phyloP scores from a whole-genome alignment of 1,140 invertebrate genomes.

The Drosophila sechellia region DNA sequence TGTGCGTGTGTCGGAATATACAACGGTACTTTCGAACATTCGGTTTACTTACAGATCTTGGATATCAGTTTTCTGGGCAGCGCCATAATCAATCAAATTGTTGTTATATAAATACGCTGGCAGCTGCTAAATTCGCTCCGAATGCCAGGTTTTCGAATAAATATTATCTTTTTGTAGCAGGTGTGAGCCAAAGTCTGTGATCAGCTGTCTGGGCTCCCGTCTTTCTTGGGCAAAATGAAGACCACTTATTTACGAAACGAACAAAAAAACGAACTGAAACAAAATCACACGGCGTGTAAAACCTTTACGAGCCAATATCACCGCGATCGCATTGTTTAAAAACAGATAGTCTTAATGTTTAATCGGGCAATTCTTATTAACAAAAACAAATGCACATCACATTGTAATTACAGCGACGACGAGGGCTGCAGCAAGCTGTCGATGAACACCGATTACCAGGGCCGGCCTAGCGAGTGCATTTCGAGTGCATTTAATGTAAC shows the following conservation, averaged over 20 bases:
- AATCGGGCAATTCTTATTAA: slow-evolving; percentile 51
- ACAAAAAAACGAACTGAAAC: slow-evolving; percentile 35
- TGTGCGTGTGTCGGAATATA: slow-evolving; percentile 7
- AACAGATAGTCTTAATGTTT: slow-evolving; percentile 40
- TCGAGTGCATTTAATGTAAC: background rate
- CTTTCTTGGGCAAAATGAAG: slow-evolving; percentile 8
- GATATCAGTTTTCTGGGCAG: slow-evolving; percentile 64
- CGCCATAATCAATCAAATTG: slow-evolving; percentile 65
- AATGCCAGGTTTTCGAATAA: slow-evolving; percentile 43
- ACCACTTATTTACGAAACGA: slow-evolving; percentile 8
- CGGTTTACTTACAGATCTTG: slow-evolving; percentile 76
- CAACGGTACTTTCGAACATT: slow-evolving; percentile 61
- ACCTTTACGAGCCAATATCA: slow-evolving; percentile 44
- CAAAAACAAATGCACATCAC: slow-evolving; percentile 78
- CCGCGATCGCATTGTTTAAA: slow-evolving; percentile 22
- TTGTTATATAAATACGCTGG: slow-evolving; percentile 40
- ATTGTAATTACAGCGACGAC: slow-evolving; percentile 54
- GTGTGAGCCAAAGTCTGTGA: slow-evolving; percentile 65
- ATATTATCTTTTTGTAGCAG: slow-evolving; percentile 67
- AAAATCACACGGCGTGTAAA: slow-evolving; percentile 15
- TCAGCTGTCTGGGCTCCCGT: slow-evolving; percentile 51
- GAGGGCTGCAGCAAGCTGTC: slow-evolving; percentile 49
- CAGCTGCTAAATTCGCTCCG: slow-evolving; percentile 4
- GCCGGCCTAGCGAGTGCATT: background rate
- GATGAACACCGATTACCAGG: slow-evolving; percentile 10